A percentile compares a stretch with the other conserved stretches of the same genome.
Evolutionary conservation across 2,113 vertebrate genomes (phyloP).

Genomic region (Smithornis capensis): DNA sequence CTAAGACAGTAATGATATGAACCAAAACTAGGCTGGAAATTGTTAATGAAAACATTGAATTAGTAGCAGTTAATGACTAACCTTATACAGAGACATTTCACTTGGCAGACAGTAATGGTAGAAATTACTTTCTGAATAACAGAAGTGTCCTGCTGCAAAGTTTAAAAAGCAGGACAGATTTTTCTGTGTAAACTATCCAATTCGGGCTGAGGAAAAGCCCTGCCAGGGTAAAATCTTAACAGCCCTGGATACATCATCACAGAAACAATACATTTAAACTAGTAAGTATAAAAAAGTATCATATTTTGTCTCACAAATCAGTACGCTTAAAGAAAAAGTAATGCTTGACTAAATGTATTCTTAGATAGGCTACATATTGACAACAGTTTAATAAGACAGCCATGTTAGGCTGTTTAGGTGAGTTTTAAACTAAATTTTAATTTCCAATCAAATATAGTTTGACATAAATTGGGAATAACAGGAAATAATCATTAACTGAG

Average conservation of each 20-base stretch:
- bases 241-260: fast-evolving
- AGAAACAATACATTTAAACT: not conserved
- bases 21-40: too few relatives aligned
- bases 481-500: not conserved
- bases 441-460: not conserved
- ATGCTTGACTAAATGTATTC: not conserved
- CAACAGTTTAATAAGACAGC: not conserved
- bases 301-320: not conserved
- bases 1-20: too few relatives aligned
- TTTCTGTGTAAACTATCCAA: not conserved
- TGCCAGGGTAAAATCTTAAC: not conserved
- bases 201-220: not conserved
- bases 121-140: not conserved
- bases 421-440: not conserved
- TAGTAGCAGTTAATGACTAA: not conserved
- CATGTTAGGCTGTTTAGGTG: not conserved
- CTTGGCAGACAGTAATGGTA: not conserved
- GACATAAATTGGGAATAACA: not conserved
- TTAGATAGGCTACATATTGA: not conserved
- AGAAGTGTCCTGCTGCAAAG: not conserved
- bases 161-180: not conserved
- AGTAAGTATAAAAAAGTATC: not conserved
- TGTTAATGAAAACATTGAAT: not conserved
- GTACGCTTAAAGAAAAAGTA: not conserved
- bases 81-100: not conserved